Evolutionary conservation across 2,888 invertebrate species (phyloP).

Genomic region (Eristalis tenax): DNA sequence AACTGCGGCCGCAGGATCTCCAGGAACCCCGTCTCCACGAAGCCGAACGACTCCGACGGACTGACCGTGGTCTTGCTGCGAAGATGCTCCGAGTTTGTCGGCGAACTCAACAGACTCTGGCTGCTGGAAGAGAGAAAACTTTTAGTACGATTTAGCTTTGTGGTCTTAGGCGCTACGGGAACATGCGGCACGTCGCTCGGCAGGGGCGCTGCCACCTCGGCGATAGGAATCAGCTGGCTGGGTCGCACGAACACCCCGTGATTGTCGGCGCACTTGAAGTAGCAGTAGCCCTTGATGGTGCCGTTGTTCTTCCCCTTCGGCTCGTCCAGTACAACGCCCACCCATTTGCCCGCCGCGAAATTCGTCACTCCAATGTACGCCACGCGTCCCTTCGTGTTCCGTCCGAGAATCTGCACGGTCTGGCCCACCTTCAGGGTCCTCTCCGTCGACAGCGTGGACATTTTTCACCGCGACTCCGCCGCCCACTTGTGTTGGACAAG

Average conservation of each 20-base stretch:
- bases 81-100: conserved; percentile 60
- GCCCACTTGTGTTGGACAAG: background rate
- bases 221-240: conserved; percentile 88
- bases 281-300: conserved; percentile 92
- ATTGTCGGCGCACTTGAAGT: conserved; percentile 96
- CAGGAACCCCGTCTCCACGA: conserved; percentile 95
- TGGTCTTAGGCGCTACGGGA: conserved; percentile 72
- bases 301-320: conserved; percentile 99
- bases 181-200: conserved; percentile 6
- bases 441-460: conserved; percentile 76
- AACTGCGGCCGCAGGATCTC: conserved; percentile 94
- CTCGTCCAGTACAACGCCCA: conserved; percentile 96
- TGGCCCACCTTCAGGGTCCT: conserved; percentile 87
- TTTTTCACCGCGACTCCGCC: conserved; percentile 65
- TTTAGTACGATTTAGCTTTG: conserved; percentile 83
- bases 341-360: conserved; percentile 97
- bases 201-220: conserved; percentile 82
- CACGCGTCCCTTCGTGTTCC: conserved; percentile 92
- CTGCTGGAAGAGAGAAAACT: conserved; percentile 87
- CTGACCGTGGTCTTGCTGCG: conserved; percentile 79
- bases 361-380: conserved; percentile 95
- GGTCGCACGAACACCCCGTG: conserved; percentile 97
- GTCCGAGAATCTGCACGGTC: conserved; percentile 91
- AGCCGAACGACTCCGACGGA: conserved; percentile 85
- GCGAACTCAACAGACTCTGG: conserved; percentile 83